Evolutionary conservation across 2,797 vertebrate species (phyloP), one percentile per base, ranked within the genome.

Genomic region (Microctenopoma stevenorrisi): DNA sequence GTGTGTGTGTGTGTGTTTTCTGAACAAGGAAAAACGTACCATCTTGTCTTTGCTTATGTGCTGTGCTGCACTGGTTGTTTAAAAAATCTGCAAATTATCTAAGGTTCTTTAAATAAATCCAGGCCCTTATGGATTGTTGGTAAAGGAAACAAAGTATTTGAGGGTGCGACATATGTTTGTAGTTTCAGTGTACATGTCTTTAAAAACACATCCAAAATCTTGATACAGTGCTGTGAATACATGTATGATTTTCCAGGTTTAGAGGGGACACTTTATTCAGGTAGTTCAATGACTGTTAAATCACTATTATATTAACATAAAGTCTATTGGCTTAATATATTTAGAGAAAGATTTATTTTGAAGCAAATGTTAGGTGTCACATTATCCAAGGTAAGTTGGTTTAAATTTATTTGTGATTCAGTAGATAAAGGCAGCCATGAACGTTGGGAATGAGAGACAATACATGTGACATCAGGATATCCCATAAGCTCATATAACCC

Each of bases 391-490:
- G 22, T 33, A 14, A 54, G 26, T 70, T 60, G 7, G 1, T 22
- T 59, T 54, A 7, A 16, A 33, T 38, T 44, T 0, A 28, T 47
- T 51, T 68, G 28, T 37, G 12, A 54, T 69, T 30, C 13, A 25
- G 5, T 18, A 53, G 25, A 46, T 30, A 22, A 42, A 52, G 61
- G 16, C n/a, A 22, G 49, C 28, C n/a, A 58, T 12, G 55, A 58
- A 70, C 54, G 4, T 53, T 64, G 46, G 59, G 53, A 5, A 42
- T 0, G 0, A 30, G 16, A 61, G 38, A 37, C 28, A 33, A 38
- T 18, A 62, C 42, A 22, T 68, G 52, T 54, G 63, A 72, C 74
- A 53, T n/a, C 57, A 48, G 35, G 33, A 72, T 13, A 48, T n/a
- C 46, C 64, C 26, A n/a, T 9, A n/a, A 37, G 26, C 49, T 35